Evolutionary conservation across 92 coral and sea anemone species (phyloP).

Genomic region (Pocillopora grandis): DNA sequence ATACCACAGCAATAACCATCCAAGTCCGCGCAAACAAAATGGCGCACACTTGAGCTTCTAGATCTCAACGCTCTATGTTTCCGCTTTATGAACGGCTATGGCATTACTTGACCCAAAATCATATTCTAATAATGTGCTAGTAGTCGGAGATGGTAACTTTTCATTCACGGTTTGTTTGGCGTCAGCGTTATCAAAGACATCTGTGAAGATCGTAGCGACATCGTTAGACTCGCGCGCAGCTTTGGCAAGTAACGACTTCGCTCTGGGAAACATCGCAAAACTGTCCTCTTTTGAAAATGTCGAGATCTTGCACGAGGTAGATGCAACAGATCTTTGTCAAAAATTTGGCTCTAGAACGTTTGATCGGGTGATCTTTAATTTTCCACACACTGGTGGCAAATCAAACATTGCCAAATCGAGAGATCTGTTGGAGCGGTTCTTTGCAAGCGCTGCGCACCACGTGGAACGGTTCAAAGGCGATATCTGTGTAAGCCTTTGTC

Average conservation of each 20-base stretch:
- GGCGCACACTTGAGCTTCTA: neutral
- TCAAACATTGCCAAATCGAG: conserved; percentile 86
- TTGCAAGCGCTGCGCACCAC: conserved; percentile 74
- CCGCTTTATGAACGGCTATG: conserved; percentile 22
- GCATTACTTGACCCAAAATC: conserved; percentile 65
- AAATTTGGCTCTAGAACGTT: conserved; percentile 62
- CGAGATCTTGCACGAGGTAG: conserved; percentile 78
- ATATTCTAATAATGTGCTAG: conserved; percentile 67
- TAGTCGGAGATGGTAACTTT: conserved; percentile 98
- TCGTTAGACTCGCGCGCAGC: conserved; percentile 77
- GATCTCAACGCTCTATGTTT: neutral
- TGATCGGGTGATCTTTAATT: conserved; percentile 86
- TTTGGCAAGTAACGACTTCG: conserved; percentile 61
- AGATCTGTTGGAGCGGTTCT: conserved; percentile 77
- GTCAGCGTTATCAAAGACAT: conserved; percentile 33
- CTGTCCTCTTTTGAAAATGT: conserved; percentile 56
- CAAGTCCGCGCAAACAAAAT: conserved; percentile 7
- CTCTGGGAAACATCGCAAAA: conserved; percentile 66
- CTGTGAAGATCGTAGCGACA: conserved; percentile 70
- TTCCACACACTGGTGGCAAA: conserved; percentile 96
- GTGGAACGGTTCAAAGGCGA: conserved; percentile 68
- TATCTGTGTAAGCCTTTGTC: conserved; percentile 91
- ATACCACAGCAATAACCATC: neutral
- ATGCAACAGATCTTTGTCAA: conserved; percentile 78
- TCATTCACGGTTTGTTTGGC: conserved; percentile 92